phyloP scores from a whole-genome alignment of 2,113 vertebrate species.

The Sylvia atricapilla region DNA sequence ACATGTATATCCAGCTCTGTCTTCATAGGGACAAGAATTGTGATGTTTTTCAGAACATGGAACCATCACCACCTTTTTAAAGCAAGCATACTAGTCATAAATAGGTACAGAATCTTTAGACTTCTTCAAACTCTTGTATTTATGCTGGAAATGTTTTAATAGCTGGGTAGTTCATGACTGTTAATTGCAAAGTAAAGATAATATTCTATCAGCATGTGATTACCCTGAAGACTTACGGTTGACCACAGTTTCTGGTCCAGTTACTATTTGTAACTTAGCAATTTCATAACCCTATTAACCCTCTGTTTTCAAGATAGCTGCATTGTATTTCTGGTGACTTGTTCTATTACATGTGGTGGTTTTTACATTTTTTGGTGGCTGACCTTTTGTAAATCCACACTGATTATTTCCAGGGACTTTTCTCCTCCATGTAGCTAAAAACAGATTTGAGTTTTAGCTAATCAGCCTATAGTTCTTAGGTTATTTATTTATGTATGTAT shows the following conservation, averaged over 20 bases:
- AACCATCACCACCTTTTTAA: not conserved
- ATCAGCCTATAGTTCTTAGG: not conserved
- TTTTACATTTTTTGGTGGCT: not conserved
- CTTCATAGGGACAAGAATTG: not conserved
- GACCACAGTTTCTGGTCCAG: not conserved
- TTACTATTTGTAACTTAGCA: not conserved
- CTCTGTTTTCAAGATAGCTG: not conserved
- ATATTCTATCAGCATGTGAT: not conserved
- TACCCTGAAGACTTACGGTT: not conserved
- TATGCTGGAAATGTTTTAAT: not conserved
- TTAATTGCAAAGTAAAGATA: not conserved
- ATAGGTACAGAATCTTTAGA: not conserved
- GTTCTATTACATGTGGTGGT: not conserved
- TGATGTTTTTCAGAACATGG: not conserved
- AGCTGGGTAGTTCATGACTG: not conserved
- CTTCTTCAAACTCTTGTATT: not conserved
- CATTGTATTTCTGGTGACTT: not conserved
- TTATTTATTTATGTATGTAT: not conserved
- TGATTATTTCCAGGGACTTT: not conserved
- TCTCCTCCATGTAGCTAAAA: not conserved
- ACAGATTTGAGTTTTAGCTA: not conserved
- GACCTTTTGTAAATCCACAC: not conserved
- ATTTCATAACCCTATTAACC: not conserved
- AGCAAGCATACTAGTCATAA: not conserved
- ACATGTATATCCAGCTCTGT: not conserved